Evolutionary conservation across 2,797 vertebrate genomes (phyloP).

Genomic region (Characodon lateralis): DNA sequence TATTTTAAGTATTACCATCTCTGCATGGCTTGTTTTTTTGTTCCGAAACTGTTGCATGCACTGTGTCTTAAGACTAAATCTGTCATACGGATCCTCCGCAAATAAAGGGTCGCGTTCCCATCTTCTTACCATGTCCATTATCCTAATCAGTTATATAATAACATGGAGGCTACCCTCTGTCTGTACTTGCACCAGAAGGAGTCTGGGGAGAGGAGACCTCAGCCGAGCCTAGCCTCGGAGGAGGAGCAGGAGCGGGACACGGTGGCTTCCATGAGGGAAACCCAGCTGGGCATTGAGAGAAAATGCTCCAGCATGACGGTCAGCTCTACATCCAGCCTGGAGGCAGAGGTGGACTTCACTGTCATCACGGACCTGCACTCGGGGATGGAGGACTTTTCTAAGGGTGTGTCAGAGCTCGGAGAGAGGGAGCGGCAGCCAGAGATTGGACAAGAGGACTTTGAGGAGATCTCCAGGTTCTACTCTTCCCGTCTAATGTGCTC

Average conservation of each 20-base stretch:
- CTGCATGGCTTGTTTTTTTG: neutral
- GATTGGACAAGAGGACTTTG: conserved; percentile 88
- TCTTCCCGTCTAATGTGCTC: conserved; percentile 84
- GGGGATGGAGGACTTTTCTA: conserved; percentile 89
- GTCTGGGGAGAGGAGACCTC: conserved; percentile 79
- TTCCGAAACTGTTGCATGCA: conserved; percentile 3
- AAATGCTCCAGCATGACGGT: conserved; percentile 98
- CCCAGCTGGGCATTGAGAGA: conserved; percentile 91
- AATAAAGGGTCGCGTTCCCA: conserved; percentile 1
- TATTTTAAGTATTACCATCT: neutral
- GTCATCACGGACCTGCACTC: conserved; percentile 93
- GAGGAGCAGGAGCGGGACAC: conserved; percentile 90
- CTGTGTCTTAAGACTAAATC: conserved; percentile 12
- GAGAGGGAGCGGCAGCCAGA: conserved; percentile 77
- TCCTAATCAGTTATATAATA: conserved; percentile 9
- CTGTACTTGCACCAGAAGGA: conserved; percentile 78
- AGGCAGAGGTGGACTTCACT: conserved; percentile 97
- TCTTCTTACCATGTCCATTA: conserved; percentile 19
- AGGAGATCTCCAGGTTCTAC: conserved; percentile 81
- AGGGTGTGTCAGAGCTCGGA: conserved; percentile 62
- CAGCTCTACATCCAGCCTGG: conserved; percentile 96
- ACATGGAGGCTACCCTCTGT: conserved; percentile 48
- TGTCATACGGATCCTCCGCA: neutral
- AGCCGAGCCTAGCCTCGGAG: conserved; percentile 71
- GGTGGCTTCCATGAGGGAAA: conserved; percentile 86